phyloP scores from a whole-genome alignment of 2,888 invertebrate genomes.

The Hipparchia semele region DNA sequence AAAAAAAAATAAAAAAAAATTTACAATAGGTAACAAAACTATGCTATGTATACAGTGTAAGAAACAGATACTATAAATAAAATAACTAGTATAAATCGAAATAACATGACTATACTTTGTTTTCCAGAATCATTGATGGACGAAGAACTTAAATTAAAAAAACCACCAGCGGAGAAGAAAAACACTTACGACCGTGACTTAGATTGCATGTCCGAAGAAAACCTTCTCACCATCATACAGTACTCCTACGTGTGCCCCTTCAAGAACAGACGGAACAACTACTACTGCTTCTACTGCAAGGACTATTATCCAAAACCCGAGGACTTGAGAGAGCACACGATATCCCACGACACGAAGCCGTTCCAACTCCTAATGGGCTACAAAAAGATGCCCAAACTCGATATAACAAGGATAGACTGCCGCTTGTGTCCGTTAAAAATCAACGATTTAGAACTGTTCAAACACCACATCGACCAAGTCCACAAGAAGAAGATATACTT shows the following conservation, averaged over 20 bases:
- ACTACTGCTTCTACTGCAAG: constrained; percentile 72
- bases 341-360: constrained; percentile 61
- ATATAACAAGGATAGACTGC: constrained; percentile 69
- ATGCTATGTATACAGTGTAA: too few relatives aligned
- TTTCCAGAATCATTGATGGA: constrained; percentile 32
- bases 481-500: constrained; percentile 69
- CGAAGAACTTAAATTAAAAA: constrained; percentile 32
- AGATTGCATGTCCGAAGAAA: constrained; percentile 71
- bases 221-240: constrained; percentile 70
- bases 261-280: constrained; percentile 71
- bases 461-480: constrained; percentile 54
- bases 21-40: too few relatives aligned
- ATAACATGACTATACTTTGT: not conserved
- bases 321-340: constrained; percentile 53
- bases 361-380: constrained; percentile 66
- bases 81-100: too few relatives aligned
- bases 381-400: constrained; percentile 73
- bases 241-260: constrained; percentile 75
- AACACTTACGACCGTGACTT: constrained; percentile 50
- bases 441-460: constrained; percentile 60
- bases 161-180: constrained; percentile 52
- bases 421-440: constrained; percentile 59
- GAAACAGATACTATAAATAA: too few relatives aligned
- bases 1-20: too few relatives aligned
- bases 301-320: constrained; percentile 72